phyloP scores from a whole-genome alignment of 30 jellyfish, hydroid and myxozoan genomes.

The Turritopsis dohrnii region DNA sequence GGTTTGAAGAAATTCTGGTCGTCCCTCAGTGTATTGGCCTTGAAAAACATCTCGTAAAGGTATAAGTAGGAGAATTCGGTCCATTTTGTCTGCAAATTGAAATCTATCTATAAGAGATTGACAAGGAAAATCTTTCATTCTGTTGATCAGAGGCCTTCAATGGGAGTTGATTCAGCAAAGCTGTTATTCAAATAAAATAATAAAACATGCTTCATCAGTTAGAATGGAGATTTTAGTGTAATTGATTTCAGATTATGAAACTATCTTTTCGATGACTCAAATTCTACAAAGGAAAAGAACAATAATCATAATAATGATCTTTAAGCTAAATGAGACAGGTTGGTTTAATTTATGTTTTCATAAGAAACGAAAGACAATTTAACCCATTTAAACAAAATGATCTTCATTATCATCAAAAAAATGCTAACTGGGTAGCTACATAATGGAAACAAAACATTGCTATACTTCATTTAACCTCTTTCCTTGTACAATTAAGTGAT shows the following conservation, averaged over 20 bases:
- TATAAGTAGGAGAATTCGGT: constrained; percentile 73
- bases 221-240: constrained; percentile 1
- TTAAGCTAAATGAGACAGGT: background rate
- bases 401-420: too few species aligned
- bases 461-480: background rate
- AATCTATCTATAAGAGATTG: constrained; percentile 49
- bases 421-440: background rate
- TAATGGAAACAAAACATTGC: background rate
- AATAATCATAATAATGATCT: background rate
- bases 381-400: too few species aligned
- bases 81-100: constrained; percentile 62
- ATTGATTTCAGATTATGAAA: background rate
- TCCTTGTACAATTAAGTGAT: background rate
- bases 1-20: constrained; percentile 95
- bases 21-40: constrained; percentile 75
- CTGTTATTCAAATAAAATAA: background rate
- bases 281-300: background rate
- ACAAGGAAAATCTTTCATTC: background rate
- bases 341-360: background rate
- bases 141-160: background rate
- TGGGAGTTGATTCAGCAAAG: background rate
- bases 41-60: constrained; percentile 87
- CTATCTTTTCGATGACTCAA: background rate
- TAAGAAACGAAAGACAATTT: background rate
- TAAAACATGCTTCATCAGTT: background rate